Evolutionary conservation across 2,888 invertebrate species (phyloP).

Genomic region (Lochmaea crataegi): DNA sequence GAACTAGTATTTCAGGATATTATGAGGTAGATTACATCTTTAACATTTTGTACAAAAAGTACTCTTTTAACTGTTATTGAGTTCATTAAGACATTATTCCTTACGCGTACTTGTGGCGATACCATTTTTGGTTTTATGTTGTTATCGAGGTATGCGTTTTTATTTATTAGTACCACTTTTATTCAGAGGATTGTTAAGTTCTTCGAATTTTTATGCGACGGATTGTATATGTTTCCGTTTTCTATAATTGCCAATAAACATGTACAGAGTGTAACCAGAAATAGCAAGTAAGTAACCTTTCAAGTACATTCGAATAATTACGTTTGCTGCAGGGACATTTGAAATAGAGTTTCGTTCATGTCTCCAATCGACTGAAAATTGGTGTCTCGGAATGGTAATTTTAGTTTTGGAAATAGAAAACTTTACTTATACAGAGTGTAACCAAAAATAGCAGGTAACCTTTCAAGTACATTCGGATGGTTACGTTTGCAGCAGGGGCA

Average conservation of each 20-base stretch:
- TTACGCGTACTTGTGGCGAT: conserved; percentile 43
- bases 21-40: conserved; percentile 30
- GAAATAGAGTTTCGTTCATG: no score
- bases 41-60: conserved; percentile 38
- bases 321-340: no score
- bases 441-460: no score
- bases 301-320: background rate
- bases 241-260: background rate
- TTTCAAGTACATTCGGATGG: no score
- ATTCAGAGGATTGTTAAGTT: conserved; percentile 9
- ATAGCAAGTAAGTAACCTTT: background rate
- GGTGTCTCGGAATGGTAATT: no score
- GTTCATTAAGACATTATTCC: conserved; percentile 52
- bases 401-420: no score
- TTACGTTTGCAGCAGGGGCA: no score
- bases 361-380: no score
- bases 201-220: conserved; percentile 6
- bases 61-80: conserved; percentile 47
- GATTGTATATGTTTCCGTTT: conserved; percentile 16
- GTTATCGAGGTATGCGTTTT: conserved; percentile 41
- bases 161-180: conserved; percentile 37
- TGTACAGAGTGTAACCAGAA: background rate
- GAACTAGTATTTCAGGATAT: conserved; percentile 36
- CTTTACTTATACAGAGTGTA: no score
- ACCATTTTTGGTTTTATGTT: conserved; percentile 44